Base-by-base conservation (phyloP, 2,888 invertebrate species). In the Liposcelis brunnea region DNA sequence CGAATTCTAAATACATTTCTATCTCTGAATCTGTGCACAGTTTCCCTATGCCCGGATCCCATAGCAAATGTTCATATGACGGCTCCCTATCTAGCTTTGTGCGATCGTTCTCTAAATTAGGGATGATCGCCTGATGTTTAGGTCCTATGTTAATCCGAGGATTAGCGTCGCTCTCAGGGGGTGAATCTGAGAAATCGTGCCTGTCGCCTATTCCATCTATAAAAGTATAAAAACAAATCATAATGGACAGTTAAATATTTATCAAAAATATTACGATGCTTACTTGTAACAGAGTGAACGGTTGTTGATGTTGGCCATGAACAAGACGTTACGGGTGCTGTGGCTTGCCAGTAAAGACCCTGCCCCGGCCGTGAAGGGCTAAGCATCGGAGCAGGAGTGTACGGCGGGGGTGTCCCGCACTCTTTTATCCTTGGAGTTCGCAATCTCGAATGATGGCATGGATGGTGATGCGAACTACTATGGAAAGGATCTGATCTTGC, bases 301-400 rank as follows among this genome's bases (percentile, higher is more conserved):
- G 52, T 52, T 3, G 54, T 50, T 14, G 59, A 53, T 52, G 55
- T 42, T 52, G 59, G 52, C 64, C 64, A 53, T 48, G 53, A 44
- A 59, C 59, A n/a, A 58, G 51, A 43, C 59, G 55, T 40, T 59
- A 6, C 61, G 4, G 62, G 58, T 10, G 54, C 50, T 2, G 64
- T 57, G 46, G 59, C 60, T 50, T 71, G 69, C 55, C 75, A 73
- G 58, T 80, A 90, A 2, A 95, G 69, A 1, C 95, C 95, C 0
- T 84, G 73, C 1, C 91, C 91, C 51, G 79, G 77, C 50, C 97
- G 72, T 48, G 87, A 81, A 0, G 97, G 97, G 58, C 90, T 87
- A 45, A 97, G 67, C 58, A 97, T 85, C 0, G 97, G 97, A 21
- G 89, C 84, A 11, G 97, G 94, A 0, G 94, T 95, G 63, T 85